These are phyloP conservation scores for Saguinus midas DNA, from an alignment of 2,113 vertebrate genomes.

Conservation along the genomic window DNA sequence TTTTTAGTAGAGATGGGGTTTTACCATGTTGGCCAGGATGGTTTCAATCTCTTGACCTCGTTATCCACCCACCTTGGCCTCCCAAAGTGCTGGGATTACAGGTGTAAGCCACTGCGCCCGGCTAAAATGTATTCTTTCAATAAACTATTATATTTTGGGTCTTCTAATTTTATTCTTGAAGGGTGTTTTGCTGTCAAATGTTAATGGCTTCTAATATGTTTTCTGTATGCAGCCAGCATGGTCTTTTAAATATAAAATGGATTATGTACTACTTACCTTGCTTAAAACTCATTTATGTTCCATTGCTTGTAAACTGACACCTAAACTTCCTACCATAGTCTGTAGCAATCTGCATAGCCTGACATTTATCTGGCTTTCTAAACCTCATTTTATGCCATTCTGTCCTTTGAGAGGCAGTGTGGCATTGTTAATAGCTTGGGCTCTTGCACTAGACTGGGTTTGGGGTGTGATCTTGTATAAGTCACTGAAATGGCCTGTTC, in stretches of 20 bases:
- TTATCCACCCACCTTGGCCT: too few species aligned
- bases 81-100: too few species aligned
- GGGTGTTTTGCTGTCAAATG: background rate
- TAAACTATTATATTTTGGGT: background rate
- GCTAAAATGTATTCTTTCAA: background rate
- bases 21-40: too few species aligned
- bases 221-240: background rate
- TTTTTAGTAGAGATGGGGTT: too few species aligned
- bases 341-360: background rate
- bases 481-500: background rate
- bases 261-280: background rate
- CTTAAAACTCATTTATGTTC: background rate
- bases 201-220: background rate
- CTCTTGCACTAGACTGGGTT: background rate
- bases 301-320: background rate
- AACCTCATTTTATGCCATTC: background rate
- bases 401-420: background rate
- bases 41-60: too few species aligned
- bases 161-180: background rate
- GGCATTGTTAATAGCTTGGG: background rate
- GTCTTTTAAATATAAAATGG: background rate
- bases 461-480: background rate
- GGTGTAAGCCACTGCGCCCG: too few species aligned
- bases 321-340: background rate
- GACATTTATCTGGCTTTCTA: background rate